phyloP scores from a whole-genome alignment of 2,113 vertebrate genomes.

The Notothenia rossii region DNA sequence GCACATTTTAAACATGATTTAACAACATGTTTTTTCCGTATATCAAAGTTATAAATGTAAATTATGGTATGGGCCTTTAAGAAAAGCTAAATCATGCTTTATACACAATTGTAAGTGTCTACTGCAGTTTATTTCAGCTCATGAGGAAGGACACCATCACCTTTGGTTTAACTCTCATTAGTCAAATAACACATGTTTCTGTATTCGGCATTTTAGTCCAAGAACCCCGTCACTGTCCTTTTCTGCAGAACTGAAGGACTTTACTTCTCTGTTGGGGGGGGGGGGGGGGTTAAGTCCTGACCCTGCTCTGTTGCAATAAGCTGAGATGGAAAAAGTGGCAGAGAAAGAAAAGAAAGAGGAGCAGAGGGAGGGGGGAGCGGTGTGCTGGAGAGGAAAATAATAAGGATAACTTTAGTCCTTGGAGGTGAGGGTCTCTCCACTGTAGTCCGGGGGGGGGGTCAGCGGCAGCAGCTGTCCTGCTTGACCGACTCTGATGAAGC shows the following conservation, averaged over 20 bases:
- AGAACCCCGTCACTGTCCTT: slow-evolving; percentile 19
- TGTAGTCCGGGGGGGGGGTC: slow-evolving; percentile 43
- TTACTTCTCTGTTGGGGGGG: slow-evolving; percentile 19
- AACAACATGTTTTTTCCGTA: not conserved
- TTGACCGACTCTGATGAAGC: slow-evolving; percentile 83
- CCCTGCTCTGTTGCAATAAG: slow-evolving; percentile 49
- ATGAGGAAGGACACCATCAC: not conserved
- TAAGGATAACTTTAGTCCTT: slow-evolving; percentile 69
- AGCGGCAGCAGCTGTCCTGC: slow-evolving; percentile 69
- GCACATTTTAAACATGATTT: not conserved
- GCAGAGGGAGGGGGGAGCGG: slow-evolving; percentile 11
- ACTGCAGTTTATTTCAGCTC: not conserved
- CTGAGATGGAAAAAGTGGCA: slow-evolving; percentile 35
- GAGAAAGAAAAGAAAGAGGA: slow-evolving; percentile 44
- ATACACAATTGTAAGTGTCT: not conserved
- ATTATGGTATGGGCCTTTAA: not conserved
- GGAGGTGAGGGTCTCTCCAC: slow-evolving; percentile 51
- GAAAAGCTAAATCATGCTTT: not conserved
- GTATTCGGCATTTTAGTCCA: not conserved
- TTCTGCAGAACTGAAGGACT: slow-evolving; percentile 45
- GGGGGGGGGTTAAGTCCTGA: slow-evolving; percentile 50
- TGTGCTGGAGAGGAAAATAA: slow-evolving; percentile 38
- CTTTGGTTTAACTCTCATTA: not conserved
- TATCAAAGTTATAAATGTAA: not conserved
- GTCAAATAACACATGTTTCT: not conserved